Base-by-base conservation (phyloP, 2,797 vertebrate genomes). In the Prionace glauca region DNA sequence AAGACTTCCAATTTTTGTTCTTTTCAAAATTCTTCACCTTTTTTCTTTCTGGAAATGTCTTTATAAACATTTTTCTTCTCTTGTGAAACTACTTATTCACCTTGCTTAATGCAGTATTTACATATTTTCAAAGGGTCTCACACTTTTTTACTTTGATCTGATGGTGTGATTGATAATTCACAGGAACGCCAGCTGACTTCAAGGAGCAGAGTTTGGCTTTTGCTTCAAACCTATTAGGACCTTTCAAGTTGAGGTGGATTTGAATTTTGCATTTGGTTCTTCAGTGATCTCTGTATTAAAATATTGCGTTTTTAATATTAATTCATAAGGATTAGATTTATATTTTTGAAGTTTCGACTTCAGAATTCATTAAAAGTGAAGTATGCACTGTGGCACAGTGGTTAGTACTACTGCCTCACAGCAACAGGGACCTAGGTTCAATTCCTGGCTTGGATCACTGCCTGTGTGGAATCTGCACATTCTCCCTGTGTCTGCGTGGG, bases 171-270 rank as follows among this genome's bases (percentile, higher is more conserved):
- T 45, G 81, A 84, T 84, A 84, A 84, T 84, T 84, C 41, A 45
- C 41, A 24, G 36, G 18, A 10, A 45, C 22, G 7, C 8, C 2
- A 84, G 81, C 36, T 24, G 45, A 84, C 81, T 45, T 84, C 81
- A 84, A 45, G 81, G 81, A 84, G 41, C 36, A 84, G 45, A 84
- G 41, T 45, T 84, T 84, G 20, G 81, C 32, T 65, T 67, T 41
- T 67, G 62, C n/a, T 67, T 69, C 65, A 92, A 69, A 65, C 32
- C 18, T n/a, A 69, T 92, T 92, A 92, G 69, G n/a, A 92, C 32
- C 90, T 67, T 92, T 92, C 32, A 65, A 91, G 88, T n/a, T 91
- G 60, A n/a, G 32, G 88, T 91, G n/a, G 7, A 32, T 62, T 91
- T 91, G 60, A 92, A 92, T 69, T 41, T 69, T 69, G 62, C 29